Conservation (phyloP, 2,888 invertebrate genomes). For the Sesia apiformis region DNA sequence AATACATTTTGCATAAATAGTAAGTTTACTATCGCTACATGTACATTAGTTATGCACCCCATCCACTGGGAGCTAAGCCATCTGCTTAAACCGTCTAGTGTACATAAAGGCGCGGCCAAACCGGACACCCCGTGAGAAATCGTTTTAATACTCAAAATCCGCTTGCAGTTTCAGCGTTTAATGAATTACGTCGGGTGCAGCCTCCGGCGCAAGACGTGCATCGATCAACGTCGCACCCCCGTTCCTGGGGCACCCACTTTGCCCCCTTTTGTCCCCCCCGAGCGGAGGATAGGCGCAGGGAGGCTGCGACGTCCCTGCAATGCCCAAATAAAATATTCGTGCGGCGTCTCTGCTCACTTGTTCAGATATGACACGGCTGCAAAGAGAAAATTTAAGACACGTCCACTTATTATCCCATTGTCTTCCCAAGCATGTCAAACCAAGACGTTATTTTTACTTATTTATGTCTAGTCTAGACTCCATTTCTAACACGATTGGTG, state of each 20-base stretch:
- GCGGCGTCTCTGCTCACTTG: conserved; percentile 43
- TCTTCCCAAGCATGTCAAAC: background rate
- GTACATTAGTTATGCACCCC: background rate
- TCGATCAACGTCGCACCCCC: conserved; percentile 76
- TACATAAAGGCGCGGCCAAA: conserved; percentile 47
- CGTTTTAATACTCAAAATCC: conserved; percentile 73
- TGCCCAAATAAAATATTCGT: conserved; percentile 73
- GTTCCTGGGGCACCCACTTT: conserved; percentile 18
- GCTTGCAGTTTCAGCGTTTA: conserved; percentile 73
- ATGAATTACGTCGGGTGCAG: conserved; percentile 75
- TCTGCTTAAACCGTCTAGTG: conserved; percentile 4
- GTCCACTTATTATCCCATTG: background rate
- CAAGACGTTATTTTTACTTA: background rate
- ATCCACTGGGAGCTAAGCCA: background rate
- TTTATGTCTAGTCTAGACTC: too few species aligned
- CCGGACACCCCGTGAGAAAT: conserved; percentile 70
- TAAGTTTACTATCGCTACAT: background rate
- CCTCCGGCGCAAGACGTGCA: conserved; percentile 78
- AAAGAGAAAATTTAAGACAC: conserved; percentile 4
- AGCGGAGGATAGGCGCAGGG: conserved; percentile 49
- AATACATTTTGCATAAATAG: background rate
- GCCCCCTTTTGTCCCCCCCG: conserved; percentile 14
- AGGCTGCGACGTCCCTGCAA: conserved; percentile 42
- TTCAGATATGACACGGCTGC: conserved; percentile 43
- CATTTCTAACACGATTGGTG: too few species aligned